These are phyloP conservation scores for Acomys russatus DNA, from an alignment of 2,797 vertebrate genomes.

Conservation along the genomic window DNA sequence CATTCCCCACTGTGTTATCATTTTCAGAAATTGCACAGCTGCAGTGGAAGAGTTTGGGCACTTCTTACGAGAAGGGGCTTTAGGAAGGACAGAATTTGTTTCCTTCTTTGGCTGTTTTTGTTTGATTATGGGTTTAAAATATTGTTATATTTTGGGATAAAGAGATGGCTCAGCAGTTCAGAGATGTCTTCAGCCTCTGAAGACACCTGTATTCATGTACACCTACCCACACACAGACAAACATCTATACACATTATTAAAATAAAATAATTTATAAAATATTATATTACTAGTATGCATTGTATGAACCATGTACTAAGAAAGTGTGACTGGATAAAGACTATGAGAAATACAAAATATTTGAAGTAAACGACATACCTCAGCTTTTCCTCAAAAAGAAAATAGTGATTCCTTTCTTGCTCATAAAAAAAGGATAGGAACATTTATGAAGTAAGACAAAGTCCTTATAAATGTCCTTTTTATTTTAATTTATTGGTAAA, in stretches of 20 bases:
- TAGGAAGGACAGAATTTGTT: neutral
- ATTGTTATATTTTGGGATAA: neutral
- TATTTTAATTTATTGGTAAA: slow-evolving; percentile 39
- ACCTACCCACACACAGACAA: neutral
- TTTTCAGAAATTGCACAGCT: neutral
- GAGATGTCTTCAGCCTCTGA: neutral
- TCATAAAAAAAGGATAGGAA: neutral
- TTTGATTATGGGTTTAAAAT: neutral
- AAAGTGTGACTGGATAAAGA: neutral
- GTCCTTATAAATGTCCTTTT: neutral
- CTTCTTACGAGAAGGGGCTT: neutral
- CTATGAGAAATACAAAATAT: neutral
- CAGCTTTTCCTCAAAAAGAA: neutral
- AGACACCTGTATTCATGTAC: neutral
- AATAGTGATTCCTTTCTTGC: neutral
- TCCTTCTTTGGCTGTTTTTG: neutral
- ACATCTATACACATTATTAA: neutral
- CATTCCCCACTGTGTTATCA: neutral
- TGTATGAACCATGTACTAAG: neutral
- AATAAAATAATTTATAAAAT: neutral
- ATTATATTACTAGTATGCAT: neutral
- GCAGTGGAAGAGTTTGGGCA: neutral
- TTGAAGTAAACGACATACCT: neutral
- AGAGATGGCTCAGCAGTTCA: neutral
- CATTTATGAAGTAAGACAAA: neutral